Base-by-base conservation (phyloP, 2,113 vertebrate genomes). In the Noturus placidus region DNA sequence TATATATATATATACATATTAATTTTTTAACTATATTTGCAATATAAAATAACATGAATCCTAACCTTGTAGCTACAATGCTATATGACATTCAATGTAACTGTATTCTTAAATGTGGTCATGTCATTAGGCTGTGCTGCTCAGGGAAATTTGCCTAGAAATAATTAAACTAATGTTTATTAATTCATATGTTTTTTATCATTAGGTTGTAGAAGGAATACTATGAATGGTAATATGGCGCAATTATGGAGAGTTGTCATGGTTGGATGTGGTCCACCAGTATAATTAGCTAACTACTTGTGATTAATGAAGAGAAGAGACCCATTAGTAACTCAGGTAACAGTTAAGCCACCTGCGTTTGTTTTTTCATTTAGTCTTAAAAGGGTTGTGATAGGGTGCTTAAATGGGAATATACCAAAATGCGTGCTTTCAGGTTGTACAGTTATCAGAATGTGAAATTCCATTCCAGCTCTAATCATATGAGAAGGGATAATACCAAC, bases 401-500 rank as follows among this genome's bases (percentile, higher is more conserved):
- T 50, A 15, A n/a, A 77, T 15, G 11, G 10, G 50, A 5, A 77
- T 82, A 38, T 7, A 38, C 10, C 15, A 30, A 22, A 57, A 22
- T 35, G 1, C 22, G 20, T 76, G 35, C 33, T 35, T 59, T 35
- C 19, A 35, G 33, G 46, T 35, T 33, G 17, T 54, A 84, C 17
- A 67, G 59, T 65, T 84, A 33, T 70, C 57, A 63, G 59, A 65
- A 54, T 3, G 3, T 83, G 25, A 42, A 35, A 35, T 38, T 30
- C 38, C 22, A 74, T 59, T 42, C 2, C 25, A n/a, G 35, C 19
- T 33, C 52, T 59, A 85, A 89, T 82, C 20, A 76, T 27, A 59
- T 42, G 22, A n/a, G 25, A 87, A 85, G 14, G 13, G 61, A 69
- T 76, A 33, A 57, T 54, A 86, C 54, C 81, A 84, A 33, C 63